A percentile compares a stretch with the other conserved stretches of the same genome.
These are phyloP conservation scores for Polymixis flavicincta DNA, from an alignment of 2,888 invertebrate species.

Conservation along the genomic window DNA sequence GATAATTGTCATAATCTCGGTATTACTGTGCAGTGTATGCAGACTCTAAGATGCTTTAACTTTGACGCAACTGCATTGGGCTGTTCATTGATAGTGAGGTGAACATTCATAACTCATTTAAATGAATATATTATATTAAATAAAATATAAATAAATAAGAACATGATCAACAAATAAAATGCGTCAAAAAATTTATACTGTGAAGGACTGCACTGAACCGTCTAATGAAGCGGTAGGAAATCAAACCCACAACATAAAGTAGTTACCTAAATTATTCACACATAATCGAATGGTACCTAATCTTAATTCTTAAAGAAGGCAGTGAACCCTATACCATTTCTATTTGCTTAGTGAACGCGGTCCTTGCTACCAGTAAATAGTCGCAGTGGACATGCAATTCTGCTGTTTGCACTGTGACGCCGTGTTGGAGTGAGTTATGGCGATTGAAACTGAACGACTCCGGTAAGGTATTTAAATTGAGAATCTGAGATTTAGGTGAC, in stretches of 20 bases:
- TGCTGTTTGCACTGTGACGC: slow-evolving; percentile 25
- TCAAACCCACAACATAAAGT: neutral
- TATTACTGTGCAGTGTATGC: no score
- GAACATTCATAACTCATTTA: no score
- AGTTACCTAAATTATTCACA: neutral
- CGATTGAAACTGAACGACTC: slow-evolving; percentile 1
- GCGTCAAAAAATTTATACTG: no score
- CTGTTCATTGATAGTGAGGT: no score
- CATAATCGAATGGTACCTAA: neutral
- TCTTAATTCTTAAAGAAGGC: neutral
- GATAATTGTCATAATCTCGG: no score
- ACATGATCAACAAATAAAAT: no score
- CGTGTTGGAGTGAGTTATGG: neutral
- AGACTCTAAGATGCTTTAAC: no score
- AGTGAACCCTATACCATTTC: neutral
- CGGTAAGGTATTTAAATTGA: neutral
- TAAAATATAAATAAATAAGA: no score
- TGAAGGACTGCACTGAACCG: no score
- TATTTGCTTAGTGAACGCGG: neutral
- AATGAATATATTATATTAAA: no score
- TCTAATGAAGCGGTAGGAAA: neutral
- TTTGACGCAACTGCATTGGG: no score
- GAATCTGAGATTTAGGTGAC: neutral
- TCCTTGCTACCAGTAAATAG: neutral
- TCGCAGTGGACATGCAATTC: slow-evolving; percentile 13